A percentile compares a stretch with the other conserved stretches of the same genome.
Conservation (phyloP, 2,888 invertebrate genomes). For the Amblyteles armatorius region DNA sequence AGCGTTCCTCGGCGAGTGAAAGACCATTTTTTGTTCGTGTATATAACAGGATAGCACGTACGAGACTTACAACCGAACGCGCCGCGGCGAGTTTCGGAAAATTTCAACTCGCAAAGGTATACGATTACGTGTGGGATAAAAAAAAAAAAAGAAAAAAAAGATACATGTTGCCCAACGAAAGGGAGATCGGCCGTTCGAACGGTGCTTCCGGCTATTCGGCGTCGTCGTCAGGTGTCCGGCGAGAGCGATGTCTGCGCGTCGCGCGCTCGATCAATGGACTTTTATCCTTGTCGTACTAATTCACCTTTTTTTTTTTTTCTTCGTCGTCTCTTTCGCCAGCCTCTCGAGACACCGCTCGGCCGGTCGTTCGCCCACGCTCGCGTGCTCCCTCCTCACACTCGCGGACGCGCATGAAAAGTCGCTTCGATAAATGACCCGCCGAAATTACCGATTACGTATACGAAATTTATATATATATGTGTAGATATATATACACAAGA, state of each 20-base stretch:
- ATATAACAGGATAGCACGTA: slow-evolving; percentile 43
- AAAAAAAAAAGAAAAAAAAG: slow-evolving; percentile 25
- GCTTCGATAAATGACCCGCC: slow-evolving; percentile 53
- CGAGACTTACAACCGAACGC: not conserved
- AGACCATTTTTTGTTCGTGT: not conserved
- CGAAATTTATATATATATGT: not conserved
- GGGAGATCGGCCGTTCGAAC: slow-evolving; percentile 47
- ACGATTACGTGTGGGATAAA: slow-evolving; percentile 49
- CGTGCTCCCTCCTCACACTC: slow-evolving; percentile 31
- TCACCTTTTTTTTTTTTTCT: slow-evolving; percentile 15
- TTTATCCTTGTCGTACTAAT: not conserved
- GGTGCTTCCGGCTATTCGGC: slow-evolving; percentile 45
- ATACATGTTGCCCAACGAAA: slow-evolving; percentile 58
- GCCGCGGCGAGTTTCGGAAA: slow-evolving; percentile 47
- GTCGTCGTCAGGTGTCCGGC: slow-evolving; percentile 38
- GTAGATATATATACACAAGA: not conserved
- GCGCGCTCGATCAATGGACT: not conserved
- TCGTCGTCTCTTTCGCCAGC: slow-evolving; percentile 12
- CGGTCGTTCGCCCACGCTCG: slow-evolving; percentile 53
- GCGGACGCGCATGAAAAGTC: slow-evolving; percentile 15
- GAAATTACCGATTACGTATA: slow-evolving; percentile 72
- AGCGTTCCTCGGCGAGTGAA: not conserved
- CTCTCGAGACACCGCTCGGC: slow-evolving; percentile 31
- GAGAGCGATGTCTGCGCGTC: slow-evolving; percentile 45
- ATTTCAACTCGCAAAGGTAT: slow-evolving; percentile 55